Evolutionary conservation across 1,140 invertebrate species (phyloP), one percentile per base, ranked within the genome.

Genomic region (Hylaeus anthracinus): DNA sequence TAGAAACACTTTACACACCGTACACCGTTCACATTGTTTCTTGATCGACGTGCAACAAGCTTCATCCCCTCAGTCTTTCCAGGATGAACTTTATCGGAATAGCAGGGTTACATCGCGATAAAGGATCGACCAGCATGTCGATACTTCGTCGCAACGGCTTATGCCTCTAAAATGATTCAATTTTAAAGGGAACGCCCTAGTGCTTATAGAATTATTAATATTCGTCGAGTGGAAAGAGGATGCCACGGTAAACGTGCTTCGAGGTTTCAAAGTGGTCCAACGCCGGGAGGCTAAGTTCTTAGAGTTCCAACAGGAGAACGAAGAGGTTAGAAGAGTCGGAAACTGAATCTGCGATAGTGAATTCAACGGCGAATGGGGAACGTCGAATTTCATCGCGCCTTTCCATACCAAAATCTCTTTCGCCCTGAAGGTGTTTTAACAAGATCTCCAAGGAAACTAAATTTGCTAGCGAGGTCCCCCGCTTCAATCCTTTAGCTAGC

Each of bases 331-430:
- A 6, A 9, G 66, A 8, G 26, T 14, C 10, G 66, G 45, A 63
- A 71, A 78, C 26, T 71, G 45, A 70, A 70, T 71, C 56, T 41
- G 10, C 14, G 65, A 70, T 26, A 58, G 48, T 55, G 55, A 65
- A 61, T 72, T 56, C 48, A 83, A 65, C 3, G 10, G n/a, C 66
- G 72, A 37, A 15, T 53, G 81, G 74, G 63, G 73, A 76, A 51
- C 83, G 75, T 84, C 78, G 77, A 88, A 89, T 88, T 89, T 89
- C 79, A 84, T 82, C 76, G 81, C 77, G 37, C 83, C 51, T 85
- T 77, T 84, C 72, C 74, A 67, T 72, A 53, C 63, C 72, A 65
- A 66, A 83, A 83, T 73, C 84, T 70, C 70, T 86, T 85, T 85
- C 72, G 70, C 72, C 81, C 37, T 26, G 69, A 83, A 88, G 81